phyloP scores from a whole-genome alignment of 2,888 invertebrate genomes.

The Hypomecis punctinalis region DNA sequence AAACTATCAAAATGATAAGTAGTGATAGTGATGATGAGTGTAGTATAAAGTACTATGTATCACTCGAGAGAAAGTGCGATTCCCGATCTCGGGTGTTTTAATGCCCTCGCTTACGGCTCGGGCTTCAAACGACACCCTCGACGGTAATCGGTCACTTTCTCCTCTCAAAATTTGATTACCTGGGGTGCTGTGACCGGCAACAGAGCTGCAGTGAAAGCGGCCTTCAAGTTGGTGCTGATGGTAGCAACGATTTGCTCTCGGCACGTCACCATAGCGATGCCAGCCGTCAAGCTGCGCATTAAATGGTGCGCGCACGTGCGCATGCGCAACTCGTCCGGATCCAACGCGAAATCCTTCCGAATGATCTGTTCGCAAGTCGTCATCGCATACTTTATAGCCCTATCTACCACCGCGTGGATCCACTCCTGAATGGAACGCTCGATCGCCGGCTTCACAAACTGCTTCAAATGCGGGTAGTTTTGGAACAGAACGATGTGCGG shows the following conservation, averaged over 20 bases:
- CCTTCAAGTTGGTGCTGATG: slow-evolving; percentile 95
- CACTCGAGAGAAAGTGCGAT: too few species aligned
- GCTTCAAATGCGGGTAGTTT: slow-evolving; percentile 95
- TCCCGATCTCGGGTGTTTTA: too few species aligned
- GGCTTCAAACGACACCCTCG: too few species aligned
- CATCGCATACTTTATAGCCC: slow-evolving; percentile 98
- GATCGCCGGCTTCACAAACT: slow-evolving; percentile 94
- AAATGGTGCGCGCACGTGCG: slow-evolving; percentile 97
- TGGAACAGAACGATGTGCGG: slow-evolving; percentile 92
- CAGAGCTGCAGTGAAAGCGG: slow-evolving; percentile 90
- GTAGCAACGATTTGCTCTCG: slow-evolving; percentile 95
- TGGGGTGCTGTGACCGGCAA: slow-evolving; percentile 87
- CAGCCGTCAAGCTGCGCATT: slow-evolving; percentile 97
- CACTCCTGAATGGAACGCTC: slow-evolving; percentile 98
- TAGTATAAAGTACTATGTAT: too few species aligned
- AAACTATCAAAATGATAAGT: too few species aligned
- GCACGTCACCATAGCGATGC: slow-evolving; percentile 99
- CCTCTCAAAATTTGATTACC: too few species aligned
- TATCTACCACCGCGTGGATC: slow-evolving; percentile 97
- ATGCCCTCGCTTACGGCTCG: too few species aligned
- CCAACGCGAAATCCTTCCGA: slow-evolving; percentile 98
- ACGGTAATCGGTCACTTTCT: too few species aligned
- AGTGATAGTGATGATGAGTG: too few species aligned
- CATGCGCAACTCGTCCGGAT: slow-evolving; percentile 97
- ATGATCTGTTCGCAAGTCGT: slow-evolving; percentile 98